These are phyloP conservation scores for Denticeps clupeoides DNA, from an alignment of 2,797 vertebrate species.

Conservation along the genomic window DNA sequence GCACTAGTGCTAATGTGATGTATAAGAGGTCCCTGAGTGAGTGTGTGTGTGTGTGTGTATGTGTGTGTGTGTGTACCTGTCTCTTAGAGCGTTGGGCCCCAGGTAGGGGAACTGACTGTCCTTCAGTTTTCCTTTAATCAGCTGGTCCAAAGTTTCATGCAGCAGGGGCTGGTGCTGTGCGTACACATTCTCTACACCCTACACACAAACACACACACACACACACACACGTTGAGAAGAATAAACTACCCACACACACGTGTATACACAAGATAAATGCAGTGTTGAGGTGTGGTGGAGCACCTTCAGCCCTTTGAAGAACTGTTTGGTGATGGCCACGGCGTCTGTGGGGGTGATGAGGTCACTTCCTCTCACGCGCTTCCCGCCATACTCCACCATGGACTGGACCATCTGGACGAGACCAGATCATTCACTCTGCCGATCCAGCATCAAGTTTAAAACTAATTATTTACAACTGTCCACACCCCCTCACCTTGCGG, in stretches of 20 bases:
- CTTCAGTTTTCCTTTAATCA: conserved; percentile 89
- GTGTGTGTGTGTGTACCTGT: conserved; percentile 59
- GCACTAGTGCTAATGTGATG: background rate
- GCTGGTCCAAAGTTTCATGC: conserved; percentile 85
- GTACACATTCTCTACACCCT: conserved; percentile 93
- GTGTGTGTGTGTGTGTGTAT: background rate
- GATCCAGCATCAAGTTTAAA: too few relatives aligned
- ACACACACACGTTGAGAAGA: conserved; percentile 24
- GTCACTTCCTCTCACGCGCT: conserved; percentile 82
- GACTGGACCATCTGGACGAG: conserved; percentile 81
- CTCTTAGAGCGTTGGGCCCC: conserved; percentile 80
- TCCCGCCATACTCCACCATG: conserved; percentile 85
- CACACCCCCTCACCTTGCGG: conserved; percentile 50
- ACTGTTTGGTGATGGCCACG: conserved; percentile 92
- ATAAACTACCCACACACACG: background rate
- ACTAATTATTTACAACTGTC: conserved; percentile 9
- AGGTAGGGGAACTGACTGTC: conserved; percentile 90
- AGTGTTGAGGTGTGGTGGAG: background rate
- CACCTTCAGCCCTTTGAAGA: conserved; percentile 95
- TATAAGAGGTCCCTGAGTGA: background rate
- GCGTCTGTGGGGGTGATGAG: conserved; percentile 85
- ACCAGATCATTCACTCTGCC: too few relatives aligned
- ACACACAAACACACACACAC: conserved; percentile 14
- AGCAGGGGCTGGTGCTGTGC: conserved; percentile 88
- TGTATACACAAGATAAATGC: background rate